A percentile compares a stretch with the other conserved stretches of the same genome.
These are phyloP conservation scores for Argyra leucocephala DNA, from an alignment of 2,888 invertebrate species.

Conservation along the genomic window DNA sequence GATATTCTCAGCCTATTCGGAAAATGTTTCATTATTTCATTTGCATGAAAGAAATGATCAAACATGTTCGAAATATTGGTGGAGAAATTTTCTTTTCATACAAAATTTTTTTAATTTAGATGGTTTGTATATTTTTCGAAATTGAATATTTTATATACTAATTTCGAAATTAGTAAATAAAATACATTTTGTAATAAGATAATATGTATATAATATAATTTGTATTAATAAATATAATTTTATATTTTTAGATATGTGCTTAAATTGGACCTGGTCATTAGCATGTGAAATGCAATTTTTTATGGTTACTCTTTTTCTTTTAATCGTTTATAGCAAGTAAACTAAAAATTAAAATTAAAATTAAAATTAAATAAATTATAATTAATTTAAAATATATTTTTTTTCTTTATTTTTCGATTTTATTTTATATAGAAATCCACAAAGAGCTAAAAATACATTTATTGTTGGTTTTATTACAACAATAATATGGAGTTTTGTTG, in stretches of 20 bases:
- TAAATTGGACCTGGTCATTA: constrained; percentile 45
- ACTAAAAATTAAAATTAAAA: constrained; percentile 14
- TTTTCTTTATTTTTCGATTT: background rate
- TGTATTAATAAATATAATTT: too few species aligned
- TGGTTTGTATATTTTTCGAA: background rate
- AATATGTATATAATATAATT: too few species aligned
- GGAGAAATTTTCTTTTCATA: constrained; percentile 42
- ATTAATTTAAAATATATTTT: background rate
- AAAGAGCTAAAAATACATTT: constrained; percentile 29
- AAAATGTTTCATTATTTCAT: constrained; percentile 41
- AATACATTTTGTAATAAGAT: too few species aligned
- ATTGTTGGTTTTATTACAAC: constrained; percentile 26
- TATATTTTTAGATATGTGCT: constrained; percentile 34
- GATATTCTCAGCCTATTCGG: constrained; percentile 37
- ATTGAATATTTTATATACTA: too few species aligned
- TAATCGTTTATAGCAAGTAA: constrained; percentile 40
- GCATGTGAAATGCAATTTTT: constrained; percentile 45
- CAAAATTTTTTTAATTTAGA: constrained; percentile 40
- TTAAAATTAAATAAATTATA: constrained; percentile 10
- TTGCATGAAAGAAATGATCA: constrained; percentile 41
- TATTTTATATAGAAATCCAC: constrained; percentile 31
- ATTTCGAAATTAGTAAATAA: too few species aligned
- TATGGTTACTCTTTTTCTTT: constrained; percentile 33
- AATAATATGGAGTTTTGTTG: constrained; percentile 34
- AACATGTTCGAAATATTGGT: constrained; percentile 40